phyloP scores from a whole-genome alignment of 2,797 vertebrate species.

The Argentina silus region DNA sequence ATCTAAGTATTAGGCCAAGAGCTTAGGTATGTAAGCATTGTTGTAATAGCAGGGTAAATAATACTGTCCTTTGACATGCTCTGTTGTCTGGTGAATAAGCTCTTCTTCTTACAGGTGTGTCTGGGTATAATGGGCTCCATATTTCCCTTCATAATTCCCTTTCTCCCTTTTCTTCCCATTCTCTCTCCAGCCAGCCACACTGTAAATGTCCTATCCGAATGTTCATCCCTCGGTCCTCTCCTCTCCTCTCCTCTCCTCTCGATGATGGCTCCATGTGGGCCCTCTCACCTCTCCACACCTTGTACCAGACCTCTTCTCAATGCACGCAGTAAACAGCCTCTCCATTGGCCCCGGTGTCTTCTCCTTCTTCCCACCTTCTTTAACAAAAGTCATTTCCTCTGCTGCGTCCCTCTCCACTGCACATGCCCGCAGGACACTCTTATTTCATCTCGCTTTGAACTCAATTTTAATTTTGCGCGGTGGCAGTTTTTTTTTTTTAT shows the following conservation, averaged over 20 bases:
- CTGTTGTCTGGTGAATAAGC: background rate
- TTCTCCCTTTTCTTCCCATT: background rate
- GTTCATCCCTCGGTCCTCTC: background rate
- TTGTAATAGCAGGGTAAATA: background rate
- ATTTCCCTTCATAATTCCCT: background rate
- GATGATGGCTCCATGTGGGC: background rate
- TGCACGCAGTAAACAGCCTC: constrained; percentile 31
- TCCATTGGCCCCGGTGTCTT: constrained; percentile 11
- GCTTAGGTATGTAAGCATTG: background rate
- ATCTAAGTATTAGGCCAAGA: background rate
- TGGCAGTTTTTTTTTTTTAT: constrained; percentile 65
- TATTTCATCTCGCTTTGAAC: constrained; percentile 76
- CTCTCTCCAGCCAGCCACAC: background rate
- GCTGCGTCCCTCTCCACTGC: constrained; percentile 46
- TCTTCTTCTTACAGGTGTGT: background rate
- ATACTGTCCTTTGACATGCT: background rate
- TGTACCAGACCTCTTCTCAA: constrained; percentile 21
- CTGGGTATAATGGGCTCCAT: background rate
- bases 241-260: background rate
- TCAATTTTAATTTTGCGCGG: constrained; percentile 71
- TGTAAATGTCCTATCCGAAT: background rate
- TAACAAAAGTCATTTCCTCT: constrained; percentile 56
- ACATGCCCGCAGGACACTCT: constrained; percentile 65
- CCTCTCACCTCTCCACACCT: background rate
- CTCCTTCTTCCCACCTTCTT: background rate